These are phyloP conservation scores for Syngnathus typhle DNA, from an alignment of 2,113 vertebrate genomes.

Conservation along the genomic window DNA sequence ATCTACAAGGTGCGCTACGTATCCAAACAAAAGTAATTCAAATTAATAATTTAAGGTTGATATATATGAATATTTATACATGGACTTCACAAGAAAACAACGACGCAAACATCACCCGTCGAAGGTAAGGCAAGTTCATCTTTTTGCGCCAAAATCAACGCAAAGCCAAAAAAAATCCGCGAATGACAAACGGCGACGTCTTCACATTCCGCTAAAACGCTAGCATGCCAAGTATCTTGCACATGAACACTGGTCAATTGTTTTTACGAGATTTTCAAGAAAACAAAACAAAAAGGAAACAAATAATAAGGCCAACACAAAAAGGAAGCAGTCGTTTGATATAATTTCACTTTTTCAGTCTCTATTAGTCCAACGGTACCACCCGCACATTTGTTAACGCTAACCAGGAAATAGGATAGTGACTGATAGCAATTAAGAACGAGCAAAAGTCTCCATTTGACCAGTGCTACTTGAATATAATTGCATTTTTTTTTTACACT, in stretches of 20 bases:
- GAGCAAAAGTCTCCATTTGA: neutral
- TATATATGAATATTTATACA: conserved; percentile 12
- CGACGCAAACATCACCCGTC: conserved; percentile 13
- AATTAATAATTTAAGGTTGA: conserved; percentile 21
- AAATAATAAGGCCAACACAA: neutral
- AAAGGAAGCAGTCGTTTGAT: neutral
- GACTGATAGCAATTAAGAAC: neutral
- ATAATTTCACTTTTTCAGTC: neutral
- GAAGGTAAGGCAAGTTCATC: conserved; percentile 49
- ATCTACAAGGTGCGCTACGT: conserved; percentile 21
- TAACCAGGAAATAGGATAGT: neutral
- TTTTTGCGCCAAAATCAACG: conserved; percentile 5
- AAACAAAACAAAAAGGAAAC: neutral
- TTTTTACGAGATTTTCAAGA: neutral
- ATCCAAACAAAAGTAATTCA: conserved; percentile 16
- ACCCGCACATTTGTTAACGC: neutral
- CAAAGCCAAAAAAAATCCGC: neutral
- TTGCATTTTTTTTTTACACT: neutral
- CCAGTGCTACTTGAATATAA: neutral
- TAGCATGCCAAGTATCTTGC: neutral
- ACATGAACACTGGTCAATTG: neutral
- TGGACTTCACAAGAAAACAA: neutral
- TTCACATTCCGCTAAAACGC: neutral
- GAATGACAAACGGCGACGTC: neutral
- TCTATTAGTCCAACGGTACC: neutral